phyloP scores from a whole-genome alignment of 2,113 vertebrate species.

The Zootoca vivipara region DNA sequence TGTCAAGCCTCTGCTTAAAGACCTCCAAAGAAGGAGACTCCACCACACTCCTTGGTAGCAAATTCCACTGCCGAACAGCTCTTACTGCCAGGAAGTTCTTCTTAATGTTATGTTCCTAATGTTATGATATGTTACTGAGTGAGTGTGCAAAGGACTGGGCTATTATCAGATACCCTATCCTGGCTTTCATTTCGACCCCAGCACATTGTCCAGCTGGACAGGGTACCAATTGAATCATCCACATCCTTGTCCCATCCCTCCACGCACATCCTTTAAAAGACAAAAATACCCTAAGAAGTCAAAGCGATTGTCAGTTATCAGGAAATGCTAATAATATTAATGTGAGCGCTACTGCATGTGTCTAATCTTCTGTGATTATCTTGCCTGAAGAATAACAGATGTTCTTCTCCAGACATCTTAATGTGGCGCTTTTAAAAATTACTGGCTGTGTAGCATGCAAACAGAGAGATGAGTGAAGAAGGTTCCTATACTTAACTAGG shows the following conservation, averaged over 20 bases:
- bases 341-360: not conserved
- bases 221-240: no score
- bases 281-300: not conserved
- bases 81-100: no score
- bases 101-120: no score
- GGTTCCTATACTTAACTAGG: not conserved
- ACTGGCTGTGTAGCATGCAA: slow-evolving; percentile 71
- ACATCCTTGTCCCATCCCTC: not conserved
- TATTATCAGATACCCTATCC: not conserved
- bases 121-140: not conserved
- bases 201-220: not conserved
- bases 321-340: not conserved
- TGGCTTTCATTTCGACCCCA: not conserved
- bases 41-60: no score
- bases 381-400: slow-evolving; percentile 65
- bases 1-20: no score
- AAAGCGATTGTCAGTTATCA: not conserved
- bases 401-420: slow-evolving; percentile 62
- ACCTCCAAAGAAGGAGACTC: no score
- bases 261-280: not conserved
- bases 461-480: slow-evolving; percentile 38
- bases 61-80: no score
- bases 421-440: slow-evolving; percentile 71
- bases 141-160: not conserved
- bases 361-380: slow-evolving; percentile 70